phyloP scores from a whole-genome alignment of 2,888 invertebrate species.

The Sinodicranocentrus sp. region DNA sequence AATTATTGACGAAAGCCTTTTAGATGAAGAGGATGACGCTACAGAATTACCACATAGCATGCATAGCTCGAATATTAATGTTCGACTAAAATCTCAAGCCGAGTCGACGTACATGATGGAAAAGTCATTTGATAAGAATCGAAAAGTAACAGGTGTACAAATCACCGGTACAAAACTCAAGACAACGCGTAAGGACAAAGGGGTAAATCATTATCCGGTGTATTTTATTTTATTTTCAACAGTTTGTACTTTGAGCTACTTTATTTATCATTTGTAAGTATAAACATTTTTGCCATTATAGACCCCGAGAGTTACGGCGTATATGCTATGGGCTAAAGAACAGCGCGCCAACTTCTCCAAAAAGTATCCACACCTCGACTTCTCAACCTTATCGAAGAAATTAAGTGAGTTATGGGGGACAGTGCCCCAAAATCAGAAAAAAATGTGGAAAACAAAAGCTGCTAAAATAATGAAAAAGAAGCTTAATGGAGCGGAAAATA shows the following conservation, averaged over 20 bases:
- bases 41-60: constrained; percentile 56
- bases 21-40: constrained; percentile 74
- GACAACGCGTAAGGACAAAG: constrained; percentile 88
- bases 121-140: constrained; percentile 85
- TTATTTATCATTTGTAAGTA: too few species aligned
- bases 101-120: constrained; percentile 86
- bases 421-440: constrained; percentile 81
- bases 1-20: constrained; percentile 71
- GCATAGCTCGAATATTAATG: constrained; percentile 41
- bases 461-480: constrained; percentile 77
- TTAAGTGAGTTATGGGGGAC: constrained; percentile 94
- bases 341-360: constrained; percentile 86
- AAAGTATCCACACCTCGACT: constrained; percentile 81
- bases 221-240: constrained; percentile 36
- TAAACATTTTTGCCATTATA: constrained; percentile 72
- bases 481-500: constrained; percentile 70
- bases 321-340: constrained; percentile 94
- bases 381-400: constrained; percentile 89
- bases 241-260: too few species aligned
- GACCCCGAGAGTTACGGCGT: constrained; percentile 90
- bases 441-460: constrained; percentile 79
- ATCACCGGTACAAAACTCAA: constrained; percentile 83
- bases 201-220: constrained; percentile 79
- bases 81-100: constrained; percentile 76
- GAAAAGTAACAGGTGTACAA: constrained; percentile 30